Percentiles rank a stretch among this genome's conserved stretches.
Evolutionary conservation across 2,113 vertebrate species (phyloP).

Genomic region (Tautogolabrus adspersus): DNA sequence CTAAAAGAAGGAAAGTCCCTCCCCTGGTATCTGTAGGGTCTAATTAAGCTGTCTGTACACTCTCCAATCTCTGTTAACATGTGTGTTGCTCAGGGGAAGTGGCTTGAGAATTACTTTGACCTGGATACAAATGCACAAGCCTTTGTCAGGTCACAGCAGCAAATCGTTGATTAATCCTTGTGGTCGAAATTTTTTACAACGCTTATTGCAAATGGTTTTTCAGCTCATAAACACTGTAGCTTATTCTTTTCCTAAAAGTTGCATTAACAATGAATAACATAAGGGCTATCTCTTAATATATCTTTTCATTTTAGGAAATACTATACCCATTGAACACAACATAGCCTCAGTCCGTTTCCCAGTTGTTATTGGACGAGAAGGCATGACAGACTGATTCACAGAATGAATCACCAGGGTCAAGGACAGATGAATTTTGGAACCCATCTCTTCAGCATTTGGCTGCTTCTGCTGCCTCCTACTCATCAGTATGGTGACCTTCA

Average conservation of each 20-base stretch:
- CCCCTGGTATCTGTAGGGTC: slow-evolving; percentile 73
- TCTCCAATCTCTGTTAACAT: slow-evolving; percentile 59
- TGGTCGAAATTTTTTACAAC: slow-evolving; percentile 66
- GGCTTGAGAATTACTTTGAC: slow-evolving; percentile 53
- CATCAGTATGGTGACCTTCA: slow-evolving; percentile 35
- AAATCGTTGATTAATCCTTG: slow-evolving; percentile 79
- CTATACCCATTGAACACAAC: slow-evolving; percentile 1
- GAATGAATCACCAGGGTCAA: too few relatives aligned
- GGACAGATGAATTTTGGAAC: neutral
- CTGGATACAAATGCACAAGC: slow-evolving; percentile 57
- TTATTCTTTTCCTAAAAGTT: slow-evolving; percentile 53
- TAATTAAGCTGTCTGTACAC: slow-evolving; percentile 80
- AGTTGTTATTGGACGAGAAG: slow-evolving; percentile 1
- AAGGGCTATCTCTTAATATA: slow-evolving; percentile 27
- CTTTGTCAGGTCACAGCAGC: slow-evolving; percentile 55
- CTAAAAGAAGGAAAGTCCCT: slow-evolving; percentile 68
- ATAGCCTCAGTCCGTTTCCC: neutral
- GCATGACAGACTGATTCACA: too few relatives aligned
- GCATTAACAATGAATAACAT: slow-evolving; percentile 49
- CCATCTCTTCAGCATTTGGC: slow-evolving; percentile 28
- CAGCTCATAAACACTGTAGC: slow-evolving; percentile 63
- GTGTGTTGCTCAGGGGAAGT: slow-evolving; percentile 52
- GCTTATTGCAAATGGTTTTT: slow-evolving; percentile 46
- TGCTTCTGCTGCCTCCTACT: slow-evolving; percentile 32
- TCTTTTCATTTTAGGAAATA: slow-evolving; percentile 36